Evolutionary conservation across 2,113 vertebrate genomes (phyloP), one percentile per base, ranked within the genome.

Genomic region (Anarhynchus alexandrinus): DNA sequence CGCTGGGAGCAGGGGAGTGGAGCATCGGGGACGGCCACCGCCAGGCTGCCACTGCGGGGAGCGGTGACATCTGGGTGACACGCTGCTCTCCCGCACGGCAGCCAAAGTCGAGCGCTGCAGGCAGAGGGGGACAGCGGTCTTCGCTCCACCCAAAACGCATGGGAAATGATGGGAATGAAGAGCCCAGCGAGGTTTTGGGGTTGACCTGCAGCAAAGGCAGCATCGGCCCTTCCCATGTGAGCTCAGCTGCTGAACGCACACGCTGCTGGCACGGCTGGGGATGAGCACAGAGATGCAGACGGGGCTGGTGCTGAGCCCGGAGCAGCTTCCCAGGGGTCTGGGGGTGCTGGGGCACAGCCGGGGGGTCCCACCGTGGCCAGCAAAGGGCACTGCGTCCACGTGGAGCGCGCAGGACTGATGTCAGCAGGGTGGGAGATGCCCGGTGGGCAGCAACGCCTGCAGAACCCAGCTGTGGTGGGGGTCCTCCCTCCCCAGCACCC

Each of bases 371-470:
- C 22, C 17, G 0, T 0, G 11, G 51, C 34, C 4, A 0, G 54
- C 47, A 52, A 4, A 13, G 66, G 59, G 27, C 32, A 6, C 13
- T 0, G 30, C 3, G 32, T 2, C 77, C 61, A 2, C 6, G 13
- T 1, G n/a, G 49, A 47, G 34, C 1, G 0, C 10, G 1, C 73
- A 12, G 61, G 15, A 7, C 4, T 6, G 34, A 1, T 10, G 25
- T 27, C 11, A 7, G 12, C 45, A 11, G 40, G 36, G 47, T 38
- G 67, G 67, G 65, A 36, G 59, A 49, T 34, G n/a, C 72, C 58
- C 62, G 16, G 54, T 13, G 6, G 57, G 54, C 74, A 71, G 57
- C 55, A 36, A 17, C 20, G 36, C 45, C 38, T 2, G 0, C 22
- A 36, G 54, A 47, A 62, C 12, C 34, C 59, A 52, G 6, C 22